phyloP scores from a whole-genome alignment of 2,113 vertebrate species.

The Ciconia boyciana region DNA sequence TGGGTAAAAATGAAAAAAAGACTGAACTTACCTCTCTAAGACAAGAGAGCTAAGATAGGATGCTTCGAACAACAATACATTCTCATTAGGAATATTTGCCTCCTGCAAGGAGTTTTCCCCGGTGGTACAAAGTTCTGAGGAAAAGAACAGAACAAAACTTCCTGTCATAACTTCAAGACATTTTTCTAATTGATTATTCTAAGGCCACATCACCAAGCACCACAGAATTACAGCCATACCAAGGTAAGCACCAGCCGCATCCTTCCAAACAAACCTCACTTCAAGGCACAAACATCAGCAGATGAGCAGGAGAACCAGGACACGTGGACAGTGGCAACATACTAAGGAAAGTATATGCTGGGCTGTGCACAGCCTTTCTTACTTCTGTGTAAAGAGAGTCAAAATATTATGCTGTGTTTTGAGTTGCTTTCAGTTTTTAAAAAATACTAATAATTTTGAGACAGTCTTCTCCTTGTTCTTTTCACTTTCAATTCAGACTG shows the following conservation, averaged over 20 bases:
- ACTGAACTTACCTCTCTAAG: not conserved
- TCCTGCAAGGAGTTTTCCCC: not conserved
- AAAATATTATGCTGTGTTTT: not conserved
- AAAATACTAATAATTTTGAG: not conserved
- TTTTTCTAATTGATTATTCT: not conserved
- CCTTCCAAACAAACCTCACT: not conserved
- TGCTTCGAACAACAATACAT: not conserved
- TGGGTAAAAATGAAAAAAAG: not conserved
- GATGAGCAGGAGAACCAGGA: not conserved
- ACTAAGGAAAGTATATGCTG: not conserved
- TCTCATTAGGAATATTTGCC: not conserved
- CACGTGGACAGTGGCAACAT: rapidly evolving
- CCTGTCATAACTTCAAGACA: not conserved
- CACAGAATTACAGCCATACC: not conserved
- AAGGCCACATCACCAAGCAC: not conserved
- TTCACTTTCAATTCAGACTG: not conserved
- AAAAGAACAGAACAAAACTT: not conserved
- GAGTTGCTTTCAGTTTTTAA: not conserved
- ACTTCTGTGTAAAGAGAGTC: not conserved
- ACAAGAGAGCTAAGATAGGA: not conserved
- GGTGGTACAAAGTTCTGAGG: not conserved
- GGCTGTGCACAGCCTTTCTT: not conserved
- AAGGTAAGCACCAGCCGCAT: not conserved
- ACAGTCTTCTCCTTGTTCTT: not conserved
- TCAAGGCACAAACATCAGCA: not conserved